phyloP scores from a whole-genome alignment of 2,888 invertebrate species.

The Lycia hirtaria region DNA sequence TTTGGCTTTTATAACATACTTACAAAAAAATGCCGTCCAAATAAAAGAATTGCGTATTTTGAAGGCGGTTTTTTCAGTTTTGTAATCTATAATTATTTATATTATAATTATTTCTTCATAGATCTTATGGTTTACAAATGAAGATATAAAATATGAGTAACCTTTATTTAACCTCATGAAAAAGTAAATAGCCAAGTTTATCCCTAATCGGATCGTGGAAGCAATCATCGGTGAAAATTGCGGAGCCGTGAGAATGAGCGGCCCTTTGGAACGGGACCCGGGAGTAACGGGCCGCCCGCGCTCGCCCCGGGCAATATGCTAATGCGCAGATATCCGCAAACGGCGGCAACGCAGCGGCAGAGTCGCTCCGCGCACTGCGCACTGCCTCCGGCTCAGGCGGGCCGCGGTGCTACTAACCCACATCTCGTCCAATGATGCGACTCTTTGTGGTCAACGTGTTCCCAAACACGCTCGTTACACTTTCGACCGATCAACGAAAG shows the following conservation, averaged over 20 bases:
- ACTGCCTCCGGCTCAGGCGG: slow-evolving; percentile 62
- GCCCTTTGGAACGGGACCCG: slow-evolving; percentile 71
- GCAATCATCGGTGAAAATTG: slow-evolving; percentile 55
- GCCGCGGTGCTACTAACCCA: slow-evolving; percentile 81
- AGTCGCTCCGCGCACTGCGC: too few species aligned
- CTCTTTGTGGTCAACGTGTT: slow-evolving; percentile 75
- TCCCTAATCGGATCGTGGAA: slow-evolving; percentile 40
- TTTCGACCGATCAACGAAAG: slow-evolving; percentile 81
- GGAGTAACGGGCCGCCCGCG: slow-evolving; percentile 75
- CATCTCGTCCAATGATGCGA: slow-evolving; percentile 77
- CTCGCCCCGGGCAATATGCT: slow-evolving; percentile 78
- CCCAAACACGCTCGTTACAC: slow-evolving; percentile 80
- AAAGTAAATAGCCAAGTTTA: slow-evolving; percentile 23
- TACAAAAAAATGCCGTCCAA: too few species aligned
- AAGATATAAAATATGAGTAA: background rate
- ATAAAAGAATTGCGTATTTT: too few species aligned
- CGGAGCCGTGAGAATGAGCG: slow-evolving; percentile 67
- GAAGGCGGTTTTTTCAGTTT: too few species aligned
- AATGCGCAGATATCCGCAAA: slow-evolving; percentile 67
- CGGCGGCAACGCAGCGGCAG: slow-evolving; percentile 50
- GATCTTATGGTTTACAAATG: too few species aligned
- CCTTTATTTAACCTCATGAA: too few species aligned
- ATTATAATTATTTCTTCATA: too few species aligned
- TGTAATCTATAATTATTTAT: too few species aligned
- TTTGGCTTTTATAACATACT: too few species aligned